Evolutionary conservation across 2,113 vertebrate species (phyloP), one percentile per base, ranked within the genome.

Genomic region (Rhegmatorhina hoffmannsi): DNA sequence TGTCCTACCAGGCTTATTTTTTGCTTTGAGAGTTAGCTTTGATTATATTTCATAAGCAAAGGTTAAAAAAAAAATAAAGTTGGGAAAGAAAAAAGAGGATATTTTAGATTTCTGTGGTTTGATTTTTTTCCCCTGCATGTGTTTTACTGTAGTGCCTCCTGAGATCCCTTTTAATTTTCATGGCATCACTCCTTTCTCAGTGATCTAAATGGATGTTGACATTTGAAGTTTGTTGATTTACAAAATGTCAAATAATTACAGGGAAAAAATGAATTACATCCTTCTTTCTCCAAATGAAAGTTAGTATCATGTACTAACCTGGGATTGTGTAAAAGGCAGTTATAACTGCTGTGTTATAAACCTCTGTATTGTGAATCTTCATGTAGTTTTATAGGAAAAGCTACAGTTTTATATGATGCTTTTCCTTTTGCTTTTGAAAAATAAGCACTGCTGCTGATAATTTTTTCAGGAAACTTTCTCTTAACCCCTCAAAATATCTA

Each of bases 131-230:
- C 53, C 63, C n/a, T 66, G 26, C 47, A 60, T 77, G n/a, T 82
- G 29, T 90, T 94, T 95, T 78, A 68, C 64, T 84, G 52, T 74
- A 68, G 44, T 75, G 72, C 68, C 95, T 94, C 90, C 47, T 92
- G 96, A 95, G 92, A 96, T 90, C 24, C 34, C 60, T 91, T 93
- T 83, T 90, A 68, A 97, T 96, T 96, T 95, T 92, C 83, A 75
- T 94, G 79, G 68, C 64, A 88, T 78, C 9, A 6, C 72, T 93
- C 40, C 56, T 90, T 96, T 93, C 90, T 88, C 82, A 33, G 26
- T 93, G 82, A 96, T 96, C 87, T 92, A 94, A 96, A 97, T 96
- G 76, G 60, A 90, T 96, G 93, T 94, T 94, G 96, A 94, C 95
- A 86, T 97, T 95, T 96, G 87, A 89, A 94, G 88, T 84, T 93